Percentiles rank a stretch among this genome's conserved stretches.
These are phyloP conservation scores for Panurus biarmicus DNA, from an alignment of 2,113 vertebrate species.

Conservation along the genomic window DNA sequence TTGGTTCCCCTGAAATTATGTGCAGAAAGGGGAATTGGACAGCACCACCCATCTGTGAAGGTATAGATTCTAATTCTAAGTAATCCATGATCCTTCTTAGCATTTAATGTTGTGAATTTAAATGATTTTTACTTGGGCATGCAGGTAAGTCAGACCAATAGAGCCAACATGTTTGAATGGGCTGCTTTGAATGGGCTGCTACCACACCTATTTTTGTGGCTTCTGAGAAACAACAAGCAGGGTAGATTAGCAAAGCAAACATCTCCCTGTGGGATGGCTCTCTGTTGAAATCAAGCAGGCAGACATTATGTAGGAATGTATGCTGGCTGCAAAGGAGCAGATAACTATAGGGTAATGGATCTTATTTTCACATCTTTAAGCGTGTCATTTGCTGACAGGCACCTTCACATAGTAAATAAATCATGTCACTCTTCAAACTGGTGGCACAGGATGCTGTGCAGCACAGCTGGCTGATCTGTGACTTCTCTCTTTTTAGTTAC, in stretches of 20 bases:
- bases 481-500: not conserved
- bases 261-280: not conserved
- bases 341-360: not conserved
- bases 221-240: not conserved
- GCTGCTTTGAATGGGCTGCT: not conserved
- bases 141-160: not conserved
- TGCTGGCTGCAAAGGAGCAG: not conserved
- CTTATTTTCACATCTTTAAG: not conserved
- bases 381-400: not conserved
- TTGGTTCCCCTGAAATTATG: not conserved
- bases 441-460: not conserved
- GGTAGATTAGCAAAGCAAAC: not conserved
- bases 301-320: not conserved
- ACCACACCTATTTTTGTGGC: not conserved
- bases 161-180: not conserved
- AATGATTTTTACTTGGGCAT: not conserved
- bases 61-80: not conserved
- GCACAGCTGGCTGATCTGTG: not conserved
- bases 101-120: not conserved
- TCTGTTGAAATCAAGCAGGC: not conserved
- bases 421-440: not conserved
- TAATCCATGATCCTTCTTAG: not conserved
- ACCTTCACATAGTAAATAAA: not conserved
- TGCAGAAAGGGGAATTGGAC: constrained; percentile 51
- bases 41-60: not conserved